Evolutionary conservation across 2,797 vertebrate genomes (phyloP), one percentile per base, ranked within the genome.

Genomic region (Sebastes alutus): DNA sequence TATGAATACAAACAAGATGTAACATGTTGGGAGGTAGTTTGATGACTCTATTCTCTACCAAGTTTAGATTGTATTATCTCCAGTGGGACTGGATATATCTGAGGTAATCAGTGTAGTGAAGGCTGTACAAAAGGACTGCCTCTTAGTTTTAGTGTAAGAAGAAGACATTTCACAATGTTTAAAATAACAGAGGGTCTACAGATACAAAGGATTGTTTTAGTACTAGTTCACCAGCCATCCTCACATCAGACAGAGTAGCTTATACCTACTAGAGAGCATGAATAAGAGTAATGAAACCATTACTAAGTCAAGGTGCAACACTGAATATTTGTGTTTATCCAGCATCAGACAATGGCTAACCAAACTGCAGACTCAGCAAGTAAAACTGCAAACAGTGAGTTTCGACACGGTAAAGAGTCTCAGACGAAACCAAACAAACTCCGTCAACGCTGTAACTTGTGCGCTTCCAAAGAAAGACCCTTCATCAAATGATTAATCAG

Each of bases 291-390:
- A 6, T 16, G 14, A 55, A n/a, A 52, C 46, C 33, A 16, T 16
- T 22, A 22, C 3, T 22, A 35, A 30, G 9, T 20, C 2, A 8
- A 52, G 12, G 0, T 8, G 18, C 1, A 52, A 52, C 49, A 52
- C 18, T 52, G 49, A 9, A 0, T 52, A 52, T 9, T 0, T 49
- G 0, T 20, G 4, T 25, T 46, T 25, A 14, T 3, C 22, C 29
- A 72, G 11, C 4, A 2, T 1, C 18, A 30, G 22, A 72, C 66
- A 23, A 29, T 1, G n/a, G 29, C 54, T 33, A 6, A 75, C 52
- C 29, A n/a, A 70, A 6, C 20, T 9, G 35, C 67, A 74, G 14
- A 79, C n/a, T 46, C 72, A 32, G 61, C 73, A 5, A 5, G 12
- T 7, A 2, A 25, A 75, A 67, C 22, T 5, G 9, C 38, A 7